Conservation (phyloP, 1,140 invertebrate species). For the Diorhabda carinulata region DNA sequence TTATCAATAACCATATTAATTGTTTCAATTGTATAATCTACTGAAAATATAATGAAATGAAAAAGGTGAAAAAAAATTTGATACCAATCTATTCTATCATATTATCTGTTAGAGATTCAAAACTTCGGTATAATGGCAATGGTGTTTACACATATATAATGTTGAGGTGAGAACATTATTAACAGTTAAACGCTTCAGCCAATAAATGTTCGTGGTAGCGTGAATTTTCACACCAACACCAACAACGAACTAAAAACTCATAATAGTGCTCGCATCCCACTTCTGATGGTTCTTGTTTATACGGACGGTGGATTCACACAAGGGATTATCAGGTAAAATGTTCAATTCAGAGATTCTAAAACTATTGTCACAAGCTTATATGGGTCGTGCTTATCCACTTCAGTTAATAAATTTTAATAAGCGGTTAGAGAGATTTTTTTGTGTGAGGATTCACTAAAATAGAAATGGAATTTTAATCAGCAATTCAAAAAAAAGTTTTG, state of each 20-base stretch:
- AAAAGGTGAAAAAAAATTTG: too few relatives aligned
- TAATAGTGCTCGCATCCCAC: neutral
- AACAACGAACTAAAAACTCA: neutral
- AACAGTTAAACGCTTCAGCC: neutral
- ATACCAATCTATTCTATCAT: too few relatives aligned
- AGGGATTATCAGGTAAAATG: neutral
- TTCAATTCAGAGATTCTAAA: neutral
- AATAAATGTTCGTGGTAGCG: neutral
- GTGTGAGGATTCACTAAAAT: neutral
- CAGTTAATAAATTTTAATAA: neutral
- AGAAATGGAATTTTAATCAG: neutral
- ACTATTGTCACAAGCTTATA: conserved; percentile 1
- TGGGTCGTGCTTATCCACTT: conserved; percentile 1
- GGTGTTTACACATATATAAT: neutral
- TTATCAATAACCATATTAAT: too few relatives aligned
- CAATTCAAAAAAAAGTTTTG: neutral
- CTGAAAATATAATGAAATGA: too few relatives aligned
- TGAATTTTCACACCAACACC: neutral
- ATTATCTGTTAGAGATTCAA: too few relatives aligned
- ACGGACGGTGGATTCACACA: neutral
- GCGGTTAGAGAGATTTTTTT: neutral
- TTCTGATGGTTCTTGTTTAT: neutral
- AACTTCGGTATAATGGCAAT: too few relatives aligned
- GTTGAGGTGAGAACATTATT: neutral
- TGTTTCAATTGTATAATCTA: too few relatives aligned